Conservation (phyloP, 2,113 vertebrate genomes). For the Festucalex cinctus region DNA sequence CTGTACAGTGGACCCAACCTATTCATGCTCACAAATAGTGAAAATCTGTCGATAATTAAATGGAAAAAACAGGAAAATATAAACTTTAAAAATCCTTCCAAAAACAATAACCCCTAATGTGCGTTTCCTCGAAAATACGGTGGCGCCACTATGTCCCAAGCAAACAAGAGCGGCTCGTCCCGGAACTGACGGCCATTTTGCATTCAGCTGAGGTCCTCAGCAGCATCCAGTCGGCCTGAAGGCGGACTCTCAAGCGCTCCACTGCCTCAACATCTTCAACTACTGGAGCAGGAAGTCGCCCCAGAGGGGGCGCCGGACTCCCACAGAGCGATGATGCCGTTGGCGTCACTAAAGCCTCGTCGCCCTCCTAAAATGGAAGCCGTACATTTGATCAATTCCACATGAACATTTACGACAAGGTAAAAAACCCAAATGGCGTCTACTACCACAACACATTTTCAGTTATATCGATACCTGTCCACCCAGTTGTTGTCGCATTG, state of each 20-base stretch:
- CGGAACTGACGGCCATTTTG: not conserved
- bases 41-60: not conserved
- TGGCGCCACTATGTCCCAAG: too few species aligned
- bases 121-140: too few species aligned
- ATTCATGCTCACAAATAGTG: too few species aligned
- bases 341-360: constrained; percentile 33
- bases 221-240: constrained; percentile 65
- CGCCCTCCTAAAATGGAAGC: constrained; percentile 36
- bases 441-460: too few species aligned
- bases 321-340: constrained; percentile 66
- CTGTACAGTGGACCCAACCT: not conserved
- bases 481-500: too few species aligned
- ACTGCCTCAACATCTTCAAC: constrained; percentile 48
- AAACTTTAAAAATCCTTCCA: not conserved
- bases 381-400: not conserved
- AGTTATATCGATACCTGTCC: too few species aligned
- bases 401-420: too few species aligned
- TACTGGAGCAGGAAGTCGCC: constrained; percentile 33
- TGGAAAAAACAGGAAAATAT: not conserved
- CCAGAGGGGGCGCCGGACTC: constrained; percentile 49
- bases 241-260: constrained; percentile 56
- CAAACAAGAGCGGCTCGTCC: too few species aligned
- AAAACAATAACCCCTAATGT: not conserved
- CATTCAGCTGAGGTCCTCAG: constrained; percentile 55
- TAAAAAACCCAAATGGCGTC: too few species aligned